Base-by-base conservation (phyloP, 2,888 invertebrate species). In the Helobdella robusta region DNA sequence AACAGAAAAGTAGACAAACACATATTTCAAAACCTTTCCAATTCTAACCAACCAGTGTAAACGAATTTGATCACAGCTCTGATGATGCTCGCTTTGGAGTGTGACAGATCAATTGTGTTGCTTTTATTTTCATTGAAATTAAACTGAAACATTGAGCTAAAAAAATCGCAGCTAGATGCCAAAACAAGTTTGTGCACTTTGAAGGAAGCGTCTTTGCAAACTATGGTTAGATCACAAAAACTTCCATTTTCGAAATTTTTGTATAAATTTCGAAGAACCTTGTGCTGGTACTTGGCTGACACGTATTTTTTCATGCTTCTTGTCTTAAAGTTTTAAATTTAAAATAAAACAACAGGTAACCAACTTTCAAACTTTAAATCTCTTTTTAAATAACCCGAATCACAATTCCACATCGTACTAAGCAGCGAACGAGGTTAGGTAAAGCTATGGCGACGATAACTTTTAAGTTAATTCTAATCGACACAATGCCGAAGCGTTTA, bases 121-220 rank as follows among this genome's bases (percentile, higher is more conserved):
- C 30, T 62, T 50, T 36, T 30, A n/a, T 20, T 4, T 20, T 48
- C 48, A n/a, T 6, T 3, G 34, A 32, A 18, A 20, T 44, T 23
- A 50, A 32, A 50, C 50, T 62, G 50, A 62, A 62, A 62, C 44
- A 40, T 62, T n/a, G 50, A 62, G n/a, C 35, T 62, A 35, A 62
- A 62, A 30, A 32, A 62, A 18, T 18, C 11, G 20, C 48, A 62
- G 1, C 44, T 32, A 18, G 50, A 62, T 20, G 44, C 48, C 23
- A 62, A 15, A n/a, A 62, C 25, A 30, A 62, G 32, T 62, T 62
- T 62, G 34, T 62, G 62, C 28, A 50, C 62, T 5, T 50, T 50
- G 6, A 62, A 32, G n/a, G 25, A 50, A 23, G 32, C 62, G 50
- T 62, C 48, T 3, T 25, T 46, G 18, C 62, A 62, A 18, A 34